A percentile compares a stretch with the other conserved stretches of the same genome.
These are phyloP conservation scores for Dendrolimus houi DNA, from an alignment of 2,888 invertebrate species.

Conservation along the genomic window DNA sequence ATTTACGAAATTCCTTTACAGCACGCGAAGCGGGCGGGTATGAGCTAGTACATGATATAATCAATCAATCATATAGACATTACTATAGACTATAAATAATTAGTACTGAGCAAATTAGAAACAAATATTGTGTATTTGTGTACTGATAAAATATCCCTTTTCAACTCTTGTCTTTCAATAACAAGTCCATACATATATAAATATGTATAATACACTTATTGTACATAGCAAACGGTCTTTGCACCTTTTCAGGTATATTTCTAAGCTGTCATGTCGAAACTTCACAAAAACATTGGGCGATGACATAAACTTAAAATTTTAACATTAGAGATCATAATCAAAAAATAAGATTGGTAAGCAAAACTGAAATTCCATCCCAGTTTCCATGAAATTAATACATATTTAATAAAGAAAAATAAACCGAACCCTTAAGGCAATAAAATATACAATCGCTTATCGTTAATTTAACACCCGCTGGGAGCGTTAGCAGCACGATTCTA, in stretches of 20 bases:
- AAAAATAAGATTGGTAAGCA: background rate
- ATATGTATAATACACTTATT: too few relatives aligned
- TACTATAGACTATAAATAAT: too few relatives aligned
- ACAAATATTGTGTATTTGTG: too few relatives aligned
- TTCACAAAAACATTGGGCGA: background rate
- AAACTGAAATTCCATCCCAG: constrained; percentile 46
- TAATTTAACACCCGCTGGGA: constrained; percentile 55
- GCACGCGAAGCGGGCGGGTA: too few relatives aligned
- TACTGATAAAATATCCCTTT: too few relatives aligned
- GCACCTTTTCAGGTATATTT: background rate
- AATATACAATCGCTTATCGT: constrained; percentile 23
- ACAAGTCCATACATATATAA: too few relatives aligned
- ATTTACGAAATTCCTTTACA: too few relatives aligned
- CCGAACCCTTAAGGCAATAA: constrained; percentile 24
- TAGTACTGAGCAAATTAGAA: too few relatives aligned
- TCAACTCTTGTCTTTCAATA: too few relatives aligned
- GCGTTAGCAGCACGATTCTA: constrained; percentile 66
- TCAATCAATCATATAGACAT: too few relatives aligned
- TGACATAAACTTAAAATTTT: background rate
- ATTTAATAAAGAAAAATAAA: constrained; percentile 21
- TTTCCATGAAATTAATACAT: constrained; percentile 42
- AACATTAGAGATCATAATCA: background rate
- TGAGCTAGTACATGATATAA: too few relatives aligned
- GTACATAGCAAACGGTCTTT: background rate
- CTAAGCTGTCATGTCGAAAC: background rate